Conservation (phyloP, 1,140 invertebrate genomes). For the Argopecten irradians region DNA sequence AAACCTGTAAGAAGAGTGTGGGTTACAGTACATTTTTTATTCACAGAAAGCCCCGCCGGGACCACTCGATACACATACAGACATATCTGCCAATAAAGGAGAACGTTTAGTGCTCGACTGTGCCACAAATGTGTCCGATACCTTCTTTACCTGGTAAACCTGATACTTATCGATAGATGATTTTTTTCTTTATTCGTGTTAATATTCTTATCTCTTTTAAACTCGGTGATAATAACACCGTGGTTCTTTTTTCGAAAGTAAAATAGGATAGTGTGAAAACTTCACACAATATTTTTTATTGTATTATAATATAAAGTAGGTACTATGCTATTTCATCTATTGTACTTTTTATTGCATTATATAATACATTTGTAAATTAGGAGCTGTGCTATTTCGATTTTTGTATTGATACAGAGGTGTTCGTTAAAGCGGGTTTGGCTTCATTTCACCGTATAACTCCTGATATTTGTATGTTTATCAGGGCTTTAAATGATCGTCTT, state of each 20-base stretch:
- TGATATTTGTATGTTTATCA: background rate
- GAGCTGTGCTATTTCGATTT: background rate
- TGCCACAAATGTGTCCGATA: constrained; percentile 30
- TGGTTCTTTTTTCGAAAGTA: background rate
- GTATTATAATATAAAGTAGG: background rate
- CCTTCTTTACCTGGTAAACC: constrained; percentile 47
- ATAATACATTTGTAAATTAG: background rate
- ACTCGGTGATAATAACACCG: background rate
- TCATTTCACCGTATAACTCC: background rate
- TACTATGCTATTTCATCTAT: background rate
- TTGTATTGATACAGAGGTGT: background rate
- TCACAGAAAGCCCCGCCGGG: background rate
- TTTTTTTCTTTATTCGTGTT: background rate
- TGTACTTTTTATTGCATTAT: background rate
- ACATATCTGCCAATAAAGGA: constrained; percentile 19
- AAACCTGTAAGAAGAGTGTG: background rate
- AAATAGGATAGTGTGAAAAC: background rate
- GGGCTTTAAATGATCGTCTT: constrained; percentile 42
- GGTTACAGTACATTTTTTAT: background rate
- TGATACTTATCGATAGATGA: background rate
- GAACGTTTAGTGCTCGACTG: constrained; percentile 40
- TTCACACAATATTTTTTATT: background rate
- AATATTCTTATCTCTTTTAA: background rate
- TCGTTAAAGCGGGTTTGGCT: background rate
- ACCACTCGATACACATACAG: background rate